Base-by-base conservation (phyloP, 2,888 invertebrate species). In the Xestoiulus laeticollis region DNA sequence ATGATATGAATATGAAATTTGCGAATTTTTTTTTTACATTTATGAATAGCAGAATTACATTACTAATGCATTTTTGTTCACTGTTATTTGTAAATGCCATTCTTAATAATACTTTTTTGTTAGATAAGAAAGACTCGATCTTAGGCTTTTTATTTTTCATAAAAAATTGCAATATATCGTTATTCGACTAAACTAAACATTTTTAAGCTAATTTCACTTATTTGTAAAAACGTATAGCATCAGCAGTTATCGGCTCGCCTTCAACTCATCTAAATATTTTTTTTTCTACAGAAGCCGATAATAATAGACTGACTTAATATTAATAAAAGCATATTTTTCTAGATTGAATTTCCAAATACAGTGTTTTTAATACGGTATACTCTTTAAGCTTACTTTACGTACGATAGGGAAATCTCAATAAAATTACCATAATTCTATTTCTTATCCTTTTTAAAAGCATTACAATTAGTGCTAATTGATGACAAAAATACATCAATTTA, bases 341-440 rank as follows among this genome's bases (percentile, higher is more conserved):
- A 68, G 68, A 26, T 26, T 12, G 68, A 26, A 68, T 4, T 68
- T 68, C 12, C n/a, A 68, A 68, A 68, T 68, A 68, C 53, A 10
- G 19, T 53, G n/a, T n/a, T n/a, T 44, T 2, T 44, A 12, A 44
- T 44, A 44, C 44, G 68, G n/a, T 68, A 26, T 68, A 68, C 68
- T n/a, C n/a, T n/a, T 68, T 68, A 68, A 68, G 68, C 68, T 26
- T 68, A 44, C 44, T 44, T 14, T 1, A 26, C 10, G 26, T 26
- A 12, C 68, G 68, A 68, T 68, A n/a, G 68, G 68, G 68, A n/a
- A 68, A 68, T 68, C 68, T 68, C 26, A 68, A 59, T n/a, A 59
- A 59, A n/a, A 59, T 59, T 59, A 59, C 44, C 14, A 14, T 44
- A n/a, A n/a, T n/a, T n/a, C n/a, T n/a, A n/a, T n/a, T n/a, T n/a